Evolutionary conservation across 2,888 invertebrate genomes (phyloP).

Genomic region (Prosapia bicincta): DNA sequence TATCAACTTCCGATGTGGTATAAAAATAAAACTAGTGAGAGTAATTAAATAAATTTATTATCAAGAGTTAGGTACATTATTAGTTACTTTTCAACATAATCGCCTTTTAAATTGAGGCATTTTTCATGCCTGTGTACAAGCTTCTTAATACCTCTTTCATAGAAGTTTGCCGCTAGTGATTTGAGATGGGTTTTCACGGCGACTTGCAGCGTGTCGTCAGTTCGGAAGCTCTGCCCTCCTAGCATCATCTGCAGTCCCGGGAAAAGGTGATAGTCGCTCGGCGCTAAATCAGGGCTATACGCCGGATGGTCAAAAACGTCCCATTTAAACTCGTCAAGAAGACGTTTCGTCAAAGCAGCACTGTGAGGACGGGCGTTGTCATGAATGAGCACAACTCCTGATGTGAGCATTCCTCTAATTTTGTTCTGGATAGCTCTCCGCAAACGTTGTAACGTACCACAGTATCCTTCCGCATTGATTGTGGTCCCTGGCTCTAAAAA

Average conservation of each 20-base stretch:
- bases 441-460: background rate
- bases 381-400: slow-evolving; percentile 3
- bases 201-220: too few species aligned
- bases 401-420: background rate
- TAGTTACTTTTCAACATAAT: background rate
- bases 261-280: background rate
- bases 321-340: background rate
- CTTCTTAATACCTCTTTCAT: too few species aligned
- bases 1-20: background rate
- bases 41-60: too few species aligned
- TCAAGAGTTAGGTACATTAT: too few species aligned
- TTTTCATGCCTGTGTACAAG: background rate
- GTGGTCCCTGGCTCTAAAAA: slow-evolving; percentile 28
- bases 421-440: slow-evolving; percentile 5
- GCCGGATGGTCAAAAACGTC: background rate
- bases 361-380: slow-evolving; percentile 16
- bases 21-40: background rate
- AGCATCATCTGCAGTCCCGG: background rate
- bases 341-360: slow-evolving; percentile 13
- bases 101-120: background rate
- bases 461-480: slow-evolving; percentile 22
- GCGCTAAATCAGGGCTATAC: background rate
- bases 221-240: slow-evolving; percentile 16
- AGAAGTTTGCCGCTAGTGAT: too few species aligned
- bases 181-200: too few species aligned